Evolutionary conservation across 1,140 invertebrate genomes (phyloP).

Genomic region (Pectinophora gossypiella): DNA sequence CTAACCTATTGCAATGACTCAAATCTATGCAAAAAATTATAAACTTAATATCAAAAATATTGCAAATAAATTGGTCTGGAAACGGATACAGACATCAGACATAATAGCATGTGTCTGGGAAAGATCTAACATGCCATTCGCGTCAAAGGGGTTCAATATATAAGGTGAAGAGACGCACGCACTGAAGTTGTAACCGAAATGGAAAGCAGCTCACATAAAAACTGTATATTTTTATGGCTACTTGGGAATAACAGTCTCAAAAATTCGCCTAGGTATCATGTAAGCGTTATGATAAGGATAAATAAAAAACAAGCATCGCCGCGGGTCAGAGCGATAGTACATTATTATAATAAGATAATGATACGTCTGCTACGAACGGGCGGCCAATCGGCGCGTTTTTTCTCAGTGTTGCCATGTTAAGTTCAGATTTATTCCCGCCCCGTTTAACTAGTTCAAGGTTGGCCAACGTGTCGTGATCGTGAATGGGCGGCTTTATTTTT

Average conservation of each 20-base stretch:
- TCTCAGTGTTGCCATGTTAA: slow-evolving; percentile 58
- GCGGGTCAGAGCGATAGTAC: slow-evolving; percentile 22
- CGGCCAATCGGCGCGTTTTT: slow-evolving; percentile 51
- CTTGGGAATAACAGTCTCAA: background rate
- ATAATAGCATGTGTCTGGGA: too few relatives aligned
- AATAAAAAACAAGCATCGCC: slow-evolving; percentile 15
- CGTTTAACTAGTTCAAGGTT: slow-evolving; percentile 71
- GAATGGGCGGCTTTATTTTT: slow-evolving; percentile 63
- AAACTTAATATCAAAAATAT: too few relatives aligned
- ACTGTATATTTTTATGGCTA: background rate
- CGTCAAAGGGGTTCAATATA: too few relatives aligned
- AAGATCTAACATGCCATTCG: too few relatives aligned
- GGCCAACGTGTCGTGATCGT: slow-evolving; percentile 38
- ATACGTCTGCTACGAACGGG: slow-evolving; percentile 60
- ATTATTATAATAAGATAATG: slow-evolving; percentile 70
- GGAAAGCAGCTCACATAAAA: too few relatives aligned
- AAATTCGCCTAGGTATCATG: background rate
- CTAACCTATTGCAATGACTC: background rate
- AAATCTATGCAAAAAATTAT: too few relatives aligned
- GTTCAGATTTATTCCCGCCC: slow-evolving; percentile 53
- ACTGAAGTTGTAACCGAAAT: too few relatives aligned
- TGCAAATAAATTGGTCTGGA: too few relatives aligned
- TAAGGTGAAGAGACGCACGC: too few relatives aligned
- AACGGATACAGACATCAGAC: too few relatives aligned
- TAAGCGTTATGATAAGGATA: slow-evolving; percentile 14